Evolutionary conservation across 1,140 invertebrate genomes (phyloP), one percentile per base, ranked within the genome.

Genomic region (Sarcophaga peregrina): DNA sequence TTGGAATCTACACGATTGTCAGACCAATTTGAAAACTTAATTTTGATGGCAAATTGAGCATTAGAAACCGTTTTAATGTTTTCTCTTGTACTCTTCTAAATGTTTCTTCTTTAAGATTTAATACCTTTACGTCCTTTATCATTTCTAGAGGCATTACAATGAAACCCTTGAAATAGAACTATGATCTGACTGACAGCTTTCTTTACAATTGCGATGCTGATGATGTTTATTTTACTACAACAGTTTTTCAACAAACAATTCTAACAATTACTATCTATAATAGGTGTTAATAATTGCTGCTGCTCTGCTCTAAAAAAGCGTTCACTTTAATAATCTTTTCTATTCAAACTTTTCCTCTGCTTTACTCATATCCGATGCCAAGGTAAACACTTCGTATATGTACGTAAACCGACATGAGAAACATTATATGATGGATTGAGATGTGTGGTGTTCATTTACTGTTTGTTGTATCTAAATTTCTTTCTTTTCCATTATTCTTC

Each of bases 231-330:
- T 76, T 11, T 76, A 10, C 45, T 47, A 15, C 46, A 17, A 74
- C 11, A 48, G 47, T 74, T 15, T 47, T 47, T 7, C n/a, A 72
- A 72, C n/a, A 72, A 76, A 46, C 13, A 17, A 46, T n/a, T 48
- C n/a, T 46, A 76, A 76, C 74, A 76, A 76, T 76, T 76, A 76
- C 74, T 76, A n/a, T 76, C 74, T 76, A n/a, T 76, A 76, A 76
- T 76, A 45, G 74, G 74, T 76, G 74, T 76, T 76, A 76, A 76
- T 76, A 58, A n/a, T 58, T n/a, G n/a, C 54, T 58, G 54, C 54
- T 58, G 54, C 11, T 58, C 7, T 7, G n/a, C n/a, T n/a, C n/a
- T n/a, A n/a, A n/a, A 5, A n/a, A 58, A 13, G 13, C 54, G 54
- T 58, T 58, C n/a, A 58, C 54, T n/a, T n/a, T 58, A 15, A n/a